Evolutionary conservation across 2,888 invertebrate genomes (phyloP).

Genomic region (Aelia acuminata): DNA sequence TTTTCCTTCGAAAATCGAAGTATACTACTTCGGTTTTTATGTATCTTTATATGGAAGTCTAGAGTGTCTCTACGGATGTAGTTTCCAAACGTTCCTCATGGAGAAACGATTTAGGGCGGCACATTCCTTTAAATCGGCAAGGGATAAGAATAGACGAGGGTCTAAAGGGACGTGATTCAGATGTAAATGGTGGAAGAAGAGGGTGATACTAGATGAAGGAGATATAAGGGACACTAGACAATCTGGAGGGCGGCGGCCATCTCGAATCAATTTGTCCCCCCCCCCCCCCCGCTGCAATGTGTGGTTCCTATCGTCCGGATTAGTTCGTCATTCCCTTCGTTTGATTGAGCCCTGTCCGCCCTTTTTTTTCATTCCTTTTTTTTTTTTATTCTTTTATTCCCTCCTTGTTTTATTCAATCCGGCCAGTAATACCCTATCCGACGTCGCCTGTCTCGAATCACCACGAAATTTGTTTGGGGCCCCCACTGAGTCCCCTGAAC

Average conservation of each 20-base stretch:
- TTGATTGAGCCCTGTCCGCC: conserved; percentile 9
- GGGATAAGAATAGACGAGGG: conserved; percentile 15
- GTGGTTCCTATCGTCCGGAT: not conserved
- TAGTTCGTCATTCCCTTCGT: conserved; percentile 14
- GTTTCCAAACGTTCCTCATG: not conserved
- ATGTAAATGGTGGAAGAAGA: conserved; percentile 10
- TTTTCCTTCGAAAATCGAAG: too few species aligned
- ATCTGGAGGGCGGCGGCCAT: not conserved
- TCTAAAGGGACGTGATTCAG: conserved; percentile 41
- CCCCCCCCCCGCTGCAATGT: not conserved
- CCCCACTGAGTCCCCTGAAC: not conserved
- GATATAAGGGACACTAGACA: conserved; percentile 29
- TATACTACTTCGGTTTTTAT: too few species aligned
- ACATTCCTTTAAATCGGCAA: not conserved
- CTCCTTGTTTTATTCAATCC: conserved; percentile 47
- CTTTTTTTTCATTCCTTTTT: not conserved
- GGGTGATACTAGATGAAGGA: not conserved
- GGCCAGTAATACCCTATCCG: not conserved
- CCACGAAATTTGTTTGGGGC: not conserved
- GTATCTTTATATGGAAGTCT: too few species aligned
- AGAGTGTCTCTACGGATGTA: not conserved
- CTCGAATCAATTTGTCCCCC: not conserved
- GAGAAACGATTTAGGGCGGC: not conserved
- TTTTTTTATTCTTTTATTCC: conserved; percentile 38
- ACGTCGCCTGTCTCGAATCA: conserved; percentile 24